phyloP scores from a whole-genome alignment of 2,797 vertebrate genomes.

The Pseudotriccus pelzelni region DNA sequence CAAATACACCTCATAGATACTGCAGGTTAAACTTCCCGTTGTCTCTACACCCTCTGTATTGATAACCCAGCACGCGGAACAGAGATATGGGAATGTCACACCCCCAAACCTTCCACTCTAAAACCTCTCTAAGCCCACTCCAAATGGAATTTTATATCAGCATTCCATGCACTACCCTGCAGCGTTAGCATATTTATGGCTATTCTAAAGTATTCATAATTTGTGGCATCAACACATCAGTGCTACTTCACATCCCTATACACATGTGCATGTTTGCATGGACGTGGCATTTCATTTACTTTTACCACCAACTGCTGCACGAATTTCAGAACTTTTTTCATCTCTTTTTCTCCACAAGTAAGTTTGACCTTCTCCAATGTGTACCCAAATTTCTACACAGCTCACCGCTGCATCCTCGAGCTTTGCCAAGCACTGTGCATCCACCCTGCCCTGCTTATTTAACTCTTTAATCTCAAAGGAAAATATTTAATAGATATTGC shows the following conservation, averaged over 20 bases:
- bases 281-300: background rate
- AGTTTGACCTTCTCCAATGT: background rate
- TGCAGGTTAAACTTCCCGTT: background rate
- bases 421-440: background rate
- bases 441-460: background rate
- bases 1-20: background rate
- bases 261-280: too few species aligned
- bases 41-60: accelerated
- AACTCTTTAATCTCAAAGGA: background rate
- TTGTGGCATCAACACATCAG: background rate
- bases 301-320: background rate
- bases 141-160: background rate
- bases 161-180: background rate
- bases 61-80: background rate
- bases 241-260: too few species aligned
- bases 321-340: background rate
- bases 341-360: background rate
- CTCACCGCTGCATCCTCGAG: background rate
- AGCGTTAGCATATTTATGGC: background rate
- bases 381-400: background rate
- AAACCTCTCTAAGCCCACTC: background rate
- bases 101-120: background rate
- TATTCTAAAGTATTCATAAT: background rate
- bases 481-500: background rate
- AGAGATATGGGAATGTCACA: accelerated